Evolutionary conservation across 2,797 vertebrate species (phyloP), one percentile per base, ranked within the genome.

Genomic region (Sebastes cheni): DNA sequence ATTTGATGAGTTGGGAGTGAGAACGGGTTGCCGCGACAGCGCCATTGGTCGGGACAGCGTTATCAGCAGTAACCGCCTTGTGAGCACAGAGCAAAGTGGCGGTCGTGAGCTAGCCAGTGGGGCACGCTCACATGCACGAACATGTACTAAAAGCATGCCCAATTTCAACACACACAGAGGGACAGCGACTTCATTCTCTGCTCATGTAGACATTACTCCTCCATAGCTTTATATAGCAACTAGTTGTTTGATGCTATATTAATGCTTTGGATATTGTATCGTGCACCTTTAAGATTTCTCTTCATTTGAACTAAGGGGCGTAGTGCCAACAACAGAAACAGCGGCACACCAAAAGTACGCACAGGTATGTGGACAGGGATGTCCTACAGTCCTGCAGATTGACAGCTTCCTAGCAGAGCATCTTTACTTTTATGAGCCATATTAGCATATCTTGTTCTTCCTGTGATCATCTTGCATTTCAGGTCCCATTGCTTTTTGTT

Each of bases 401-500:
- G 18, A 23, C 52, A 14, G 54, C 5, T 68, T 34, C 50, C 29
- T n/a, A n/a, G 1, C 10, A 29, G 39, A 56, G 42, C 42, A 16
- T 69, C 39, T 66, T 68, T 20, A 69, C 1, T 32, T 54, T 65
- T 75, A 25, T 9, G 58, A 72, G 61, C 10, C 56, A 73, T 59
- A 69, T 81, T 69, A 77, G 74, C 79, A 68, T 30, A 54, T 39
- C 11, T 82, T 22, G 78, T 86, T 85, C 77, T 84, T 70, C 55
- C 85, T 77, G 82, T 82, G 74, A 88, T 93, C 89, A 90, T 90
- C 86, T 89, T 85, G 55, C 73, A 76, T 81, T 90, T 88, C 79
- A 77, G 42, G 72, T 84, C 75, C 36, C 65, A 79, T 8, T 84
- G 83, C 79, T 69, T 85, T 70, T 67, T 52, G 46, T 77, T 79